Evolutionary conservation across 2,797 vertebrate genomes (phyloP), one percentile per base, ranked within the genome.

Genomic region (Taenioides sp.): DNA sequence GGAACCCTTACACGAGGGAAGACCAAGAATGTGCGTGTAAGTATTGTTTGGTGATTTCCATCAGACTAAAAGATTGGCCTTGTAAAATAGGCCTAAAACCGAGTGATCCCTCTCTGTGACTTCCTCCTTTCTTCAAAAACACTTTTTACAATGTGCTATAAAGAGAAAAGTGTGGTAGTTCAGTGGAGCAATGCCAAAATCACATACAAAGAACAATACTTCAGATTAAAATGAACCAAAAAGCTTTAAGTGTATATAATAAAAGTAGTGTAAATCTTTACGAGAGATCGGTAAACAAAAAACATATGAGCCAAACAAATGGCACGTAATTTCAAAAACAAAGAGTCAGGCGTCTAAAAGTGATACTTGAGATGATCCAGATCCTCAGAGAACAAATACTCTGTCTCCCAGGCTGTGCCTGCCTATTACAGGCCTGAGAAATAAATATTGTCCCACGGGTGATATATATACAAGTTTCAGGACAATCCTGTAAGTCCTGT

Each of bases 361-460:
- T 81, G 85, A 86, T 74, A 75, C 65, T 70, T 89, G 91, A 93
- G 74, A 89, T 86, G 84, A 89, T 67, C 90, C 92, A 93, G 91
- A 89, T 73, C 79, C 82, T 65, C 61, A 69, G 81, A 80, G 86
- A 79, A 87, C 80, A 82, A 75, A 75, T 37, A 76, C 66, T 58
- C 83, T 84, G 84, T 86, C 80, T 78, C 78, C 73, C 72, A 89
- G 84, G 87, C 50, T 23, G 64, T 2, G 18, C 70, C 49, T 75
- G 81, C 86, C 85, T 80, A 83, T 86, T 84, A 84, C 67, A 70
- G 74, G 72, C 79, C 76, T 49, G 73, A 80, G 67, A 61, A 71
- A 84, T 14, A 72, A 75, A 60, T 67, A 71, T 78, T 78, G 80
- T 79, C 77, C 70, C 25, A 58, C 64, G 72, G 75, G 76, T 84